phyloP scores from a whole-genome alignment of 2,888 invertebrate species.

The Beris morrisii region DNA sequence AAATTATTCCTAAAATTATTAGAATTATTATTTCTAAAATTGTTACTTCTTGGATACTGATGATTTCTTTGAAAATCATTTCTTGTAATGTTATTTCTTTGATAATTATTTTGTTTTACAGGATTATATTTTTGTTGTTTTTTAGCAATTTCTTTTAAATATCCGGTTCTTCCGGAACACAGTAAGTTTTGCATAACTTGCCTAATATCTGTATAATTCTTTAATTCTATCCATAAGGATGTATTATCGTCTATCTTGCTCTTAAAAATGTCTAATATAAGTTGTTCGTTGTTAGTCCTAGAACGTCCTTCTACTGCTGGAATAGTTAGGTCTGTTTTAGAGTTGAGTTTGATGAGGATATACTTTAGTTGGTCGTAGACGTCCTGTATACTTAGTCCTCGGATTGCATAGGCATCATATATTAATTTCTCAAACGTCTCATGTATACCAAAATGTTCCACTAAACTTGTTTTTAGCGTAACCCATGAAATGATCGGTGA shows the following conservation, averaged over 20 bases:
- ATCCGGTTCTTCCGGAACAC: neutral
- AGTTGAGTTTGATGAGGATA: neutral
- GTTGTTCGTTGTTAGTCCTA: neutral
- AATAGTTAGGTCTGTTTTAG: neutral
- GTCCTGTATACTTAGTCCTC: neutral
- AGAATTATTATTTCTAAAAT: neutral
- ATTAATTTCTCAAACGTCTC: neutral
- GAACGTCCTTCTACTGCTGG: neutral
- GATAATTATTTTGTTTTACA: neutral
- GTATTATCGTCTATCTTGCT: neutral
- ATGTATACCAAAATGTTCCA: neutral
- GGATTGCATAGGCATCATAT: neutral
- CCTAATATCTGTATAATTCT: neutral
- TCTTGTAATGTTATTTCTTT: neutral
- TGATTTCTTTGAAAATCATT: neutral
- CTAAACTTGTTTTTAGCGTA: neutral
- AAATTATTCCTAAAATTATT: neutral
- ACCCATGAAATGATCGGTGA: neutral
- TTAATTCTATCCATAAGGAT: neutral
- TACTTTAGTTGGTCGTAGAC: neutral
- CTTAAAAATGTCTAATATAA: neutral
- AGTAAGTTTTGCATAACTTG: neutral
- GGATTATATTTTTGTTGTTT: neutral
- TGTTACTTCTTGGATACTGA: neutral
- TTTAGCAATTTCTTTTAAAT: conserved; percentile 1